Conservation (phyloP, 2,888 invertebrate species). For the Lithophane leautieri region DNA sequence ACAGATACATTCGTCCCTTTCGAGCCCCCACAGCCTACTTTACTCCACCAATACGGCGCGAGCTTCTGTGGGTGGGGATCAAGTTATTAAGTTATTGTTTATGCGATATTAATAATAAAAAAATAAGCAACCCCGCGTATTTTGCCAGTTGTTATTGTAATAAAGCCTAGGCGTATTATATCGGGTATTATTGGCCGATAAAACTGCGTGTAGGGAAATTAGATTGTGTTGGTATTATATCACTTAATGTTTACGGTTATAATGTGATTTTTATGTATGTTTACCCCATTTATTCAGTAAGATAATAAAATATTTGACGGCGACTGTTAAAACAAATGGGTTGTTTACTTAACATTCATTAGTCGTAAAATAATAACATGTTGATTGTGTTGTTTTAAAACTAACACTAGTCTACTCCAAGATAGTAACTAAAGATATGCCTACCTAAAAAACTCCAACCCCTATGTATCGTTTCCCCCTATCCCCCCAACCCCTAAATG, state of each 20-base stretch:
- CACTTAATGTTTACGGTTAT: conserved; percentile 68
- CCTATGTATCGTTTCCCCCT: conserved; percentile 46
- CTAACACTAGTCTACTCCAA: not conserved
- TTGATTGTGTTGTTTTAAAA: conserved; percentile 18
- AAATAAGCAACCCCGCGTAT: conserved; percentile 81
- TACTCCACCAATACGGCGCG: conserved; percentile 85
- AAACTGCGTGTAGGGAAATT: conserved; percentile 82
- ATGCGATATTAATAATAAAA: conserved; percentile 89
- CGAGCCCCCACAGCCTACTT: conserved; percentile 88
- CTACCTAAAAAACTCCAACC: conserved; percentile 4
- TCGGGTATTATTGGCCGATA: conserved; percentile 81
- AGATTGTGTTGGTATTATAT: conserved; percentile 82
- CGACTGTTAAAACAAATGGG: conserved; percentile 59
- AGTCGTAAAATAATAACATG: conserved; percentile 33
- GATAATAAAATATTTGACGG: conserved; percentile 62
- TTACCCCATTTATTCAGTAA: conserved; percentile 71
- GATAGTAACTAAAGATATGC: not conserved
- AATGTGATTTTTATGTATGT: conserved; percentile 83
- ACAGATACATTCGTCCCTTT: conserved; percentile 79
- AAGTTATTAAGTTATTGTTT: conserved; percentile 90
- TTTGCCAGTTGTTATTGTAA: conserved; percentile 80
- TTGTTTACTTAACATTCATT: conserved; percentile 57
- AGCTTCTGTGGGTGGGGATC: conserved; percentile 87
- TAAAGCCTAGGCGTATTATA: conserved; percentile 77
- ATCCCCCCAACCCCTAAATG: conserved; percentile 32